Conservation (phyloP, 2,113 vertebrate species). For the Junco hyemalis region DNA sequence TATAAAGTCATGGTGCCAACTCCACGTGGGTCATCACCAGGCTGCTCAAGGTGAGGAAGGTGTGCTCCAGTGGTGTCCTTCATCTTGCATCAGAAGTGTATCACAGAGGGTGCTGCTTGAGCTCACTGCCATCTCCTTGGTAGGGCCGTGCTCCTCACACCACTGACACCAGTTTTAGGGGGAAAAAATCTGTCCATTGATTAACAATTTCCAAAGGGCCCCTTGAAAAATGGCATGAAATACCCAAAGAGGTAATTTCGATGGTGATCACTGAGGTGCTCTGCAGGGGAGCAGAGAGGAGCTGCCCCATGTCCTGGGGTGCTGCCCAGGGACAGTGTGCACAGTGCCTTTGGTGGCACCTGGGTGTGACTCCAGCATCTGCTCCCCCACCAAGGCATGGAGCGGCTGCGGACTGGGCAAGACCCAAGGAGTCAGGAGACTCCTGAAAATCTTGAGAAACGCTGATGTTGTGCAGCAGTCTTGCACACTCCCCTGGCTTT, state of each 20-base stretch:
- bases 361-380: rapidly evolving
- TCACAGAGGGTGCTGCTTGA: not conserved
- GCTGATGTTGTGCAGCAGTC: rapidly evolving
- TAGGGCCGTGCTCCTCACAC: not conserved
- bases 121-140: not conserved
- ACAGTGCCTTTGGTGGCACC: rapidly evolving
- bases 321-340: not conserved
- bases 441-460: not conserved
- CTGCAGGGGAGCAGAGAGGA: not conserved
- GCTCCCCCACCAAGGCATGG: not conserved
- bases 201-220: not conserved
- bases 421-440: not conserved
- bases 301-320: not conserved
- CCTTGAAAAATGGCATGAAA: not conserved
- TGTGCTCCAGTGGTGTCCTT: not conserved
- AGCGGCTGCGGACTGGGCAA: not conserved
- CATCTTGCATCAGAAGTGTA: not conserved
- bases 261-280: rapidly evolving
- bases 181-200: not conserved
- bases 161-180: not conserved
- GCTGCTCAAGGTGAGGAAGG: not conserved
- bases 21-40: not conserved
- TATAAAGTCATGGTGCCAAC: rapidly evolving
- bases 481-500: not conserved
- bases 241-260: not conserved